phyloP scores from a whole-genome alignment of 2,113 vertebrate genomes.

The Lophius piscatorius region DNA sequence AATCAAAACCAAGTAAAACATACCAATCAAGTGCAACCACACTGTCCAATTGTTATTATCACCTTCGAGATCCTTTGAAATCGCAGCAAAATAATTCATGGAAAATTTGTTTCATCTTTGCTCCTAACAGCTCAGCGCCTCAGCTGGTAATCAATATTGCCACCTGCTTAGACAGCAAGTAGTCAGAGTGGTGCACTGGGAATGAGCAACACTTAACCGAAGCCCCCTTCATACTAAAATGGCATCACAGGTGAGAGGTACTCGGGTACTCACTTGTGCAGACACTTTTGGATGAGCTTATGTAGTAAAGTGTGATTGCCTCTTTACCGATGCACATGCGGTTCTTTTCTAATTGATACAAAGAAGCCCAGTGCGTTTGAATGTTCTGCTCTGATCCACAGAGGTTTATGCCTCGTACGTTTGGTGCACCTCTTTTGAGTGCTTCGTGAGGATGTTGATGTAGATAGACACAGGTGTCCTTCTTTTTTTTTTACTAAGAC shows the following conservation, averaged over 20 bases:
- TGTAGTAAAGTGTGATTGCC: slow-evolving; percentile 53
- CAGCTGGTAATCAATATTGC: slow-evolving; percentile 56
- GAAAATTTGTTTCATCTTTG: too few species aligned
- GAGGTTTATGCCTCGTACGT: background rate
- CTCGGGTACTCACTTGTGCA: slow-evolving; percentile 56
- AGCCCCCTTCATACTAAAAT: slow-evolving; percentile 74
- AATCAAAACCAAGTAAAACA: too few species aligned
- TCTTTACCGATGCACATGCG: slow-evolving; percentile 36
- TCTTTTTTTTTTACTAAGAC: background rate
- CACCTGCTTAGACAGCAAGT: slow-evolving; percentile 68
- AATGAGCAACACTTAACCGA: slow-evolving; percentile 66
- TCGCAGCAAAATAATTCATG: too few species aligned
- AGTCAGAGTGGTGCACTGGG: slow-evolving; percentile 42
- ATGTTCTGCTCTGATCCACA: slow-evolving; percentile 1
- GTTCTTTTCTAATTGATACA: slow-evolving; percentile 46
- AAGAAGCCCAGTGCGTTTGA: slow-evolving; percentile 4
- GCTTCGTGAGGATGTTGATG: background rate
- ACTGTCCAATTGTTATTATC: too few species aligned
- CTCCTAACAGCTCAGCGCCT: too few species aligned
- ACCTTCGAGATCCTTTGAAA: too few species aligned
- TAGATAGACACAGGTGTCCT: background rate
- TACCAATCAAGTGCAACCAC: too few species aligned
- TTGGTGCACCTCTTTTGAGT: background rate
- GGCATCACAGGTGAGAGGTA: slow-evolving; percentile 66
- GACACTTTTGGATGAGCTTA: slow-evolving; percentile 53